Percentiles rank a stretch among this genome's conserved stretches.
Evolutionary conservation across 2,888 invertebrate species (phyloP).

Genomic region (Omphaloscelis lunosa): DNA sequence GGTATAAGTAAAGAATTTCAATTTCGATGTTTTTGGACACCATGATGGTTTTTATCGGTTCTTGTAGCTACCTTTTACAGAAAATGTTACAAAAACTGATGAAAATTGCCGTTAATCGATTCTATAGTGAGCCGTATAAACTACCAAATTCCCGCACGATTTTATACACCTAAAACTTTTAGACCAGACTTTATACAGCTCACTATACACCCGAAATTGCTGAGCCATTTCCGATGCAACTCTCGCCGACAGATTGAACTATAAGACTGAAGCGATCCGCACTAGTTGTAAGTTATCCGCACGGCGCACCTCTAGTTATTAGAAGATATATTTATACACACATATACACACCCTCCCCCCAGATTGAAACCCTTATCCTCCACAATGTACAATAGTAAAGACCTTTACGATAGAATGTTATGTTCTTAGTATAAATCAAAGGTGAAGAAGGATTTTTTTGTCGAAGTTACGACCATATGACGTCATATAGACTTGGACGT

Average conservation of each 20-base stretch:
- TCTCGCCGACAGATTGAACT: slow-evolving; percentile 50
- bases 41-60: not conserved
- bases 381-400: slow-evolving; percentile 88
- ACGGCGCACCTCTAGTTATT: slow-evolving; percentile 81
- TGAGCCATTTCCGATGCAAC: slow-evolving; percentile 39
- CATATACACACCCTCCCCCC: slow-evolving; percentile 77
- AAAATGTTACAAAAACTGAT: not conserved
- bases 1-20: not conserved
- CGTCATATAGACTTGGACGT: not conserved
- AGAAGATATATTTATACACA: slow-evolving; percentile 85
- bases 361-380: slow-evolving; percentile 80
- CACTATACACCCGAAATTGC: slow-evolving; percentile 50
- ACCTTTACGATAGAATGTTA: slow-evolving; percentile 74
- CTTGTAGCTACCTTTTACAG: slow-evolving; percentile 18
- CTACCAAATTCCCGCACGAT: slow-evolving; percentile 52
- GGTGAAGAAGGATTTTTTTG: slow-evolving; percentile 5
- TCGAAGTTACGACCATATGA: not conserved
- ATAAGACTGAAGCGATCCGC: slow-evolving; percentile 86
- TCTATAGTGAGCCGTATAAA: slow-evolving; percentile 53
- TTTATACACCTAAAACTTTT: slow-evolving; percentile 53
- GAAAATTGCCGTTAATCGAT: not conserved
- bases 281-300: slow-evolving; percentile 77
- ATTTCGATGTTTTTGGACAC: not conserved
- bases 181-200: slow-evolving; percentile 44
- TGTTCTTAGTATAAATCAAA: slow-evolving; percentile 69